Base-by-base conservation (phyloP, 2,113 vertebrate genomes). In the Nycticebus coucang region DNA sequence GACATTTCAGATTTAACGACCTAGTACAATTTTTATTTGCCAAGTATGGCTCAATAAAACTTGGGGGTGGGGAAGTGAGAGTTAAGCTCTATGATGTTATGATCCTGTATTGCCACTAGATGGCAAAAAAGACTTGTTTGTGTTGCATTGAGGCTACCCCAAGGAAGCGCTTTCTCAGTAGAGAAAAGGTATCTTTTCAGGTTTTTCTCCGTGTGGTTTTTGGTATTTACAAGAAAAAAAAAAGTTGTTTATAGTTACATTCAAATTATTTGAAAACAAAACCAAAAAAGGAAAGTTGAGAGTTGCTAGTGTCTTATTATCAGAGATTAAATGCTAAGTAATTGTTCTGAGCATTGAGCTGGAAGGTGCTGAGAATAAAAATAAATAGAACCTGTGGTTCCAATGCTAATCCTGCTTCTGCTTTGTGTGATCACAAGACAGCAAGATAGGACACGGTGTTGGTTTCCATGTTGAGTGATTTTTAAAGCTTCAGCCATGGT, bases 71-170 rank as follows among this genome's bases (percentile, higher is more conserved):
- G 5, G 8, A 50, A 77, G 37, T 0, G 3, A 33, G 28, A 78
- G 3, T 94, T 94, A 78, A 88, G 7, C 10, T 62, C 26, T 41
- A 41, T 33, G 2, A 9, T 66, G 78, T 82, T 93, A 79, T 93
- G 87, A 74, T 55, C 7, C 0, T 1, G 7, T 77, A 0, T 12
- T 4, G 62, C 7, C 95, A 79, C 86, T 96, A 97, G 97, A 85
- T 97, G 97, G 89, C 64, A 41, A 74, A 89, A 97, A 96, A 96
- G 89, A 93, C 88, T 75, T 45, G 22, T 45, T 87, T 79, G 21
- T 97, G 53, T 77, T 66, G 66, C 64, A 18, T 71, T 68, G 35
- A 62, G 13, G 0, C 19, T 0, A 0, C 13, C 2, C 2, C 24
- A 1, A 8, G 22, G 8, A 45, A 92, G 84, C 59, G 9, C 12